These are phyloP conservation scores for Hoplodrina ambigua DNA, from an alignment of 2,888 invertebrate species.

Conservation along the genomic window DNA sequence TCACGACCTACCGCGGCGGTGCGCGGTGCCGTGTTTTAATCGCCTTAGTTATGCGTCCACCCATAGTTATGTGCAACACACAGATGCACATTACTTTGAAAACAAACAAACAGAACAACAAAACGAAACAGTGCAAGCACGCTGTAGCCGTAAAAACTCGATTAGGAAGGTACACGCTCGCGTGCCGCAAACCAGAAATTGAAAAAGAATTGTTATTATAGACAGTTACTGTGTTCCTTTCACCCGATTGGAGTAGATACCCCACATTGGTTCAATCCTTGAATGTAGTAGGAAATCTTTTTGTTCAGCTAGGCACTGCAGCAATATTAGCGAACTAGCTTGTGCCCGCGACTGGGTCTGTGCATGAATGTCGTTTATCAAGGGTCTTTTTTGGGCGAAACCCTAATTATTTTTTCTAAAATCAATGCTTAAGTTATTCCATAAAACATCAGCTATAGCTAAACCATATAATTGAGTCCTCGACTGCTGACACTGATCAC, in stretches of 20 bases:
- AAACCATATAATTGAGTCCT: no score
- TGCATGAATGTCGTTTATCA: no score
- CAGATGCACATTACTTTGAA: constrained; percentile 15
- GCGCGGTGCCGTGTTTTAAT: no score
- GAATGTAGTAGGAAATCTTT: constrained; percentile 29
- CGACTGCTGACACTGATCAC: no score
- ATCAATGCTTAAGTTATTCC: no score
- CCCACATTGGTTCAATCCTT: constrained; percentile 11
- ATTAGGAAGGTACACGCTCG: constrained; percentile 55
- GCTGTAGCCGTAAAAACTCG: constrained; percentile 56
- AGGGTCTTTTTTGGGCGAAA: no score
- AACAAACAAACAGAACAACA: constrained; percentile 22
- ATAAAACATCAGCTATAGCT: no score
- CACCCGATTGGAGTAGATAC: constrained; percentile 30
- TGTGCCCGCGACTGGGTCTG: no score
- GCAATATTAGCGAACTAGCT: neutral
- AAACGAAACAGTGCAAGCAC: constrained; percentile 22
- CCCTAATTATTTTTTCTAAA: no score
- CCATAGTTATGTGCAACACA: no score
- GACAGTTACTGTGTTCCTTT: constrained; percentile 50
- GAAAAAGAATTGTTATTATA: constrained; percentile 63
- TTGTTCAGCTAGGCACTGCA: constrained; percentile 27
- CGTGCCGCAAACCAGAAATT: constrained; percentile 47
- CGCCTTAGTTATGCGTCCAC: no score
- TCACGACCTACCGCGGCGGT: no score